A percentile compares a stretch with the other conserved stretches of the same genome.
Evolutionary conservation across 2,888 invertebrate genomes (phyloP).

Genomic region (Atrina japonica): DNA sequence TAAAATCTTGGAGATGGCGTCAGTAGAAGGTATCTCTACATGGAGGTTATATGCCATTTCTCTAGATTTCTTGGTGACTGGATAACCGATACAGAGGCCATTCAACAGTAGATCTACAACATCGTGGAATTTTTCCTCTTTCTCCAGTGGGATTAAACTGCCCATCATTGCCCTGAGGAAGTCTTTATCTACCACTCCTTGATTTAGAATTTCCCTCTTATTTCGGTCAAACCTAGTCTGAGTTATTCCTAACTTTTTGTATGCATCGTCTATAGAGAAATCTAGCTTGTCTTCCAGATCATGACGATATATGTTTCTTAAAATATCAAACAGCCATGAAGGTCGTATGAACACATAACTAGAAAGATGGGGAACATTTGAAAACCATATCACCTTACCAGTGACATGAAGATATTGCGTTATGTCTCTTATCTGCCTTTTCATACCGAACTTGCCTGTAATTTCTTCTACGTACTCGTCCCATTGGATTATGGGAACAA

Average conservation of each 20-base stretch:
- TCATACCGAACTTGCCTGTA: slow-evolving; percentile 76
- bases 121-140: slow-evolving; percentile 58
- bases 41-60: slow-evolving; percentile 33
- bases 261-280: slow-evolving; percentile 69
- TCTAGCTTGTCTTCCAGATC: slow-evolving; percentile 64
- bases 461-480: slow-evolving; percentile 71
- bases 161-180: slow-evolving; percentile 70
- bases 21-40: slow-evolving; percentile 50
- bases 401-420: slow-evolving; percentile 77
- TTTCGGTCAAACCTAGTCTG: slow-evolving; percentile 64
- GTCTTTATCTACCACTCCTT: slow-evolving; percentile 74
- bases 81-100: slow-evolving; percentile 73
- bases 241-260: slow-evolving; percentile 63
- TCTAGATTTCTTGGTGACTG: slow-evolving; percentile 57
- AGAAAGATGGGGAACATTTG: slow-evolving; percentile 62
- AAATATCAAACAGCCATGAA: slow-evolving; percentile 75
- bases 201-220: slow-evolving; percentile 63
- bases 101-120: slow-evolving; percentile 63
- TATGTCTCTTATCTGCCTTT: slow-evolving; percentile 73
- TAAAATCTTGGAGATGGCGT: slow-evolving; percentile 60
- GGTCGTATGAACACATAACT: slow-evolving; percentile 75
- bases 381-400: slow-evolving; percentile 75
- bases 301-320: slow-evolving; percentile 70
- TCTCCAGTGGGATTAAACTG: slow-evolving; percentile 64
- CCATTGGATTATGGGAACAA: slow-evolving; percentile 73